Percentiles rank a stretch among this genome's conserved stretches.
Evolutionary conservation across 2,797 vertebrate species (phyloP).

Genomic region (Triplophysa yarkandensis): DNA sequence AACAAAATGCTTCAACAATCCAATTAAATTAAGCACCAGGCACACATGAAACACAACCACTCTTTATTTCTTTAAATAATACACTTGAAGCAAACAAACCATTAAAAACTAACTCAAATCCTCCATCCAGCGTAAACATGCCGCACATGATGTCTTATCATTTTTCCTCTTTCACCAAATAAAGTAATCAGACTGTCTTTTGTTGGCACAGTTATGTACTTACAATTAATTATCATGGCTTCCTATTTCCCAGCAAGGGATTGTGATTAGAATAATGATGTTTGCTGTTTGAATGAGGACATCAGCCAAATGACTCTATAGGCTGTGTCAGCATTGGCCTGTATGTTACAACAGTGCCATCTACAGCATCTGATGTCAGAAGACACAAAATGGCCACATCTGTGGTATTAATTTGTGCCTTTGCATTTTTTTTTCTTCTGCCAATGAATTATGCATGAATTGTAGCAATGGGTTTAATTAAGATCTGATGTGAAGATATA

Average conservation of each 20-base stretch:
- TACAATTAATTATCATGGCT: conserved; percentile 71
- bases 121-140: conserved; percentile 48
- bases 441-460: conserved; percentile 44
- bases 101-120: conserved; percentile 40
- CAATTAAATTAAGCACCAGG: conserved; percentile 18
- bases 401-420: background rate
- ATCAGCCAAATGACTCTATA: conserved; percentile 25
- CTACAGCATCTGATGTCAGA: conserved; percentile 62
- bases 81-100: conserved; percentile 37
- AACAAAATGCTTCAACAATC: conserved; percentile 1
- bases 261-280: conserved; percentile 49
- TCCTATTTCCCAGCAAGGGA: conserved; percentile 57
- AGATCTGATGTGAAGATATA: conserved; percentile 38
- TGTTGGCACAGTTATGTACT: conserved; percentile 63
- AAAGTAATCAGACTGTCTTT: conserved; percentile 59
- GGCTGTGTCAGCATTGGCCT: conserved; percentile 2
- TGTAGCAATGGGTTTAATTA: conserved; percentile 47
- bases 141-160: conserved; percentile 51
- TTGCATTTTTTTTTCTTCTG: background rate
- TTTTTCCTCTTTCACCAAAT: conserved; percentile 63
- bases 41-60: conserved; percentile 9
- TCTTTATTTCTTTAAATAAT: conserved; percentile 39
- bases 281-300: conserved; percentile 47
- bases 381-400: conserved; percentile 44
- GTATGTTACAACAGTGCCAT: conserved; percentile 73